Base-by-base conservation (phyloP, 2,113 vertebrate genomes). In the Cyprinodon variegatus region DNA sequence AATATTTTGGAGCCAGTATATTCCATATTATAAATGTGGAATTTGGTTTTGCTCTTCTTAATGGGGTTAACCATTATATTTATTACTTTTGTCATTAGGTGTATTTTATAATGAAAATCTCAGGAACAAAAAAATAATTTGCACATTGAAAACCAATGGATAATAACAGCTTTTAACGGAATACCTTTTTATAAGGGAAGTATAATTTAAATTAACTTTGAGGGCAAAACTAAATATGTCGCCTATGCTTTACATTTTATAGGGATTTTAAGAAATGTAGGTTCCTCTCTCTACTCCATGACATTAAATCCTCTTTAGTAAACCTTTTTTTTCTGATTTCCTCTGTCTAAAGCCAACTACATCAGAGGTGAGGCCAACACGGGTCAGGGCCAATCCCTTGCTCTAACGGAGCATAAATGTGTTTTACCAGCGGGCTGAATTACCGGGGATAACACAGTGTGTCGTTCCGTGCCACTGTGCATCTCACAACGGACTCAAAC, bases 401-500 rank as follows among this genome's bases (percentile, higher is more conserved):
- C 89, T 92, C 90, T 90, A 90, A 88, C 83, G 82, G 89, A 90
- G 90, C 89, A 90, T 89, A 90, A 92, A 92, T 90, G 82, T 91
- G 82, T 91, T 89, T 89, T 90, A 91, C 82, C 81, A 77, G 86
- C 70, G 65, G 84, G 75, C 66, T 81, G 87, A 90, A 90, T 87
- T 91, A 89, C 86, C 85, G 57, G 86, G 91, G 92, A 92, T 91
- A 91, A 91, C 88, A 82, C 75, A 29, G 79, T 76, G 81, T 89
- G 89, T 86, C 77, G 76, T 81, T 11, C 85, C 46, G 29, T 77
- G 90, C 89, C 91, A 86, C 87, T 76, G 81, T 88, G 82, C 72
- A 89, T 90, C 83, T 84, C 86, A 88, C 89, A 84, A 89, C 86
- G 80, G 80, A 80, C 89, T 88, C 89, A 91, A 92, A 92, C 88